Evolutionary conservation across 2,797 vertebrate genomes (phyloP), one percentile per base, ranked within the genome.

Genomic region (Hozukius guyotensis): DNA sequence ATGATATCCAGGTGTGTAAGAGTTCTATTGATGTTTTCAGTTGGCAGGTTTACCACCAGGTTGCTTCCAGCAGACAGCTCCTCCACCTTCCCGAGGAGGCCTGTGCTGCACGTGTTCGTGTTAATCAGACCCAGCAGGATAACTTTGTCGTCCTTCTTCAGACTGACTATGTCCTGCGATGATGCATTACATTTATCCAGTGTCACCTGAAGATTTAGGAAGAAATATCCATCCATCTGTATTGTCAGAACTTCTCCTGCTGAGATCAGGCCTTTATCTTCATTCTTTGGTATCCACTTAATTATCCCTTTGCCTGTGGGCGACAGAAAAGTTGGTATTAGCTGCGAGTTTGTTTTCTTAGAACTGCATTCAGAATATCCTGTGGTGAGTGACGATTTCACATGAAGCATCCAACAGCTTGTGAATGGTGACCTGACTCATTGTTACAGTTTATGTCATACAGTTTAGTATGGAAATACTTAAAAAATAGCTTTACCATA

Each of bases 171-270:
- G 1, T 6, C 1, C 0, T 8, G 10, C 0, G 0, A 5, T 2
- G 0, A 14, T 5, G 0, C 0, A 0, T 20, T 1, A 1, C 24
- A 14, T 0, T 2, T 2, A 1, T 0, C 0, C 46, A 94, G 36
- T 0, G 91, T 93, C 72, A 95, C 83, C 62, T 80, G 89, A 53
- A 95, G 88, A 79, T 57, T 93, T 6, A 96, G 8, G 49, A 94
- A 94, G 89, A 92, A 96, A 25, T 71, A 64, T 38, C 94, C 95
- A 1, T 93, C 91, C 5, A 14, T 0, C 2, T 1, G 3, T 7
- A 88, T 0, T 2, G 0, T 24, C 16, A 96, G 63, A 8, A 0
- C 1, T 0, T 42, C 0, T 4, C 0, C 49, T 0, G 1, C 0
- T 0, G 27, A 49, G 12, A 90, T 0, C n/a, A 84, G 31, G 4